These are phyloP conservation scores for Phlogophora meticulosa DNA, from an alignment of 2,888 invertebrate species.

Conservation along the genomic window DNA sequence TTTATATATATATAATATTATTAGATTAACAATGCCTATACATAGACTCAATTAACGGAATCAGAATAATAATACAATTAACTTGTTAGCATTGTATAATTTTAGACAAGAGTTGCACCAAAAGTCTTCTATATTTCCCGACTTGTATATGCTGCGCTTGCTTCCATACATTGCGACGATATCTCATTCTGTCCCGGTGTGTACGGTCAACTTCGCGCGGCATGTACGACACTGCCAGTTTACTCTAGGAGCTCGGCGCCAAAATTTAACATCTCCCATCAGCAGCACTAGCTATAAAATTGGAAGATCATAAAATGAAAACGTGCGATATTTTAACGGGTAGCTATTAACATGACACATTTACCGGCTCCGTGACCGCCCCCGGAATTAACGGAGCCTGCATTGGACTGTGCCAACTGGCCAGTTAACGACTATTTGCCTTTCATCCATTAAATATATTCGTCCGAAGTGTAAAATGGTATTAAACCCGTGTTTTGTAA, in stretches of 20 bases:
- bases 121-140: constrained; percentile 34
- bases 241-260: constrained; percentile 29
- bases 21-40: no score
- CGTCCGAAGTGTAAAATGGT: constrained; percentile 62
- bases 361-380: constrained; percentile 77
- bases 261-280: constrained; percentile 56
- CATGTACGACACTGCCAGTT: constrained; percentile 1
- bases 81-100: constrained; percentile 4
- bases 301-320: constrained; percentile 81
- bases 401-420: constrained; percentile 78
- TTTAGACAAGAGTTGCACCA: background rate
- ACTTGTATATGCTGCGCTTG: constrained; percentile 3
- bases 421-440: constrained; percentile 78
- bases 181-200: constrained; percentile 30
- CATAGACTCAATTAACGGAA: no score
- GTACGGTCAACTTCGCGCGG: constrained; percentile 15
- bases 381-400: constrained; percentile 78
- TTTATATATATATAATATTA: no score
- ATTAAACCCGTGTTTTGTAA: constrained; percentile 56
- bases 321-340: constrained; percentile 79
- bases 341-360: constrained; percentile 84
- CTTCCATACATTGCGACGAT: constrained; percentile 12
- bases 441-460: constrained; percentile 74
- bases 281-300: constrained; percentile 76
- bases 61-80: background rate